Evolutionary conservation across 2,888 invertebrate genomes (phyloP).

Genomic region (Clistopyga incitator): DNA sequence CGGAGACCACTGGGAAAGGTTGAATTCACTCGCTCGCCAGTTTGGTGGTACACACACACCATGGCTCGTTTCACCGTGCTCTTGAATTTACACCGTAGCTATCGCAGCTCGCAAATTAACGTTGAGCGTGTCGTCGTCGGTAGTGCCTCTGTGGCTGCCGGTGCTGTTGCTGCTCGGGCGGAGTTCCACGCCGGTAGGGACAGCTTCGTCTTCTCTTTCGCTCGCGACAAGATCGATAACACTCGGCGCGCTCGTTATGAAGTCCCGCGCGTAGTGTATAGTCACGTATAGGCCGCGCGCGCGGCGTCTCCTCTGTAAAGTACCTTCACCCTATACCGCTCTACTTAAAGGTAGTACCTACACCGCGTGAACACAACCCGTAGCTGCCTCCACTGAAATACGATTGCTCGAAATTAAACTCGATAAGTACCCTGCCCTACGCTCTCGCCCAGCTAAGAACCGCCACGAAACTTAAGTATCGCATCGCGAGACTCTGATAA

Average conservation of each 20-base stretch:
- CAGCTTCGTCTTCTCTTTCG: slow-evolving; percentile 35
- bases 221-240: slow-evolving; percentile 63
- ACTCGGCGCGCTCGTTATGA: slow-evolving; percentile 67
- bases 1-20: background rate
- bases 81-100: slow-evolving; percentile 56
- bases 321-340: slow-evolving; percentile 1
- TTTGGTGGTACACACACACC: slow-evolving; percentile 13
- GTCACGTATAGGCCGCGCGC: slow-evolving; percentile 36
- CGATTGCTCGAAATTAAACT: slow-evolving; percentile 77
- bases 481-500: slow-evolving; percentile 49
- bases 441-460: slow-evolving; percentile 5
- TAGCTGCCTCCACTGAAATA: slow-evolving; percentile 69
- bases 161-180: background rate
- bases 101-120: slow-evolving; percentile 63
- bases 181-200: background rate
- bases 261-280: slow-evolving; percentile 56
- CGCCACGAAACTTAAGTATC: slow-evolving; percentile 21
- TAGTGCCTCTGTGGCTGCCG: background rate
- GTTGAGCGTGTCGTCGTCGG: slow-evolving; percentile 56
- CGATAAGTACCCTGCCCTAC: slow-evolving; percentile 66
- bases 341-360: slow-evolving; percentile 18
- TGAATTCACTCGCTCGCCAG: slow-evolving; percentile 29
- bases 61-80: slow-evolving; percentile 51
- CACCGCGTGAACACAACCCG: slow-evolving; percentile 8
- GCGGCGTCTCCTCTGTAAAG: slow-evolving; percentile 47